A percentile compares a stretch with the other conserved stretches of the same genome.
Evolutionary conservation across 2,113 vertebrate genomes (phyloP).

Genomic region (Megalops atlanticus): DNA sequence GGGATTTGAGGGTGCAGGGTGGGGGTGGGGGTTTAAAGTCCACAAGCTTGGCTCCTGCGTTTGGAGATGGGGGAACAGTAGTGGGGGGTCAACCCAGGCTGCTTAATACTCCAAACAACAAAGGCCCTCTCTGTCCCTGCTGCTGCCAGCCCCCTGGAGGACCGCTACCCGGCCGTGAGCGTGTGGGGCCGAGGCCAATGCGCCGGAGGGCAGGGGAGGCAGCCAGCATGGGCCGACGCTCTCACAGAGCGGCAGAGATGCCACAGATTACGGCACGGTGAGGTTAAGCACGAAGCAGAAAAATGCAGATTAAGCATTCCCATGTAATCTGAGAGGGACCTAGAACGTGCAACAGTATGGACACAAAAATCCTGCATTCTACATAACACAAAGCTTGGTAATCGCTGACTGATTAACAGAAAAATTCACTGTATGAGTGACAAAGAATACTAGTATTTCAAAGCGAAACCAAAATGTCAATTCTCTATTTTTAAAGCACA

Average conservation of each 20-base stretch:
- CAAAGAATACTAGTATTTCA: no score
- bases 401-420: no score
- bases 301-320: background rate
- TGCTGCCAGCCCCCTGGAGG: background rate
- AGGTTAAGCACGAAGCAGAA: no score
- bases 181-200: background rate
- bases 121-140: conserved; percentile 7
- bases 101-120: conserved; percentile 22
- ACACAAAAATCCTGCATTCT: background rate
- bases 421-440: no score
- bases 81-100: background rate
- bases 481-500: no score
- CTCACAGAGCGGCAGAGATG: no score
- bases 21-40: conserved; percentile 5
- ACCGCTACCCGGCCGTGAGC: background rate
- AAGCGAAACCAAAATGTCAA: no score
- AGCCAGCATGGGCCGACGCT: no score
- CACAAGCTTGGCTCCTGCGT: background rate
- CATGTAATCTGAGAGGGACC: no score
- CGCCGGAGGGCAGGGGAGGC: no score
- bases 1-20: conserved; percentile 8
- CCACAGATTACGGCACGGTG: no score
- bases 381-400: background rate
- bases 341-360: background rate
- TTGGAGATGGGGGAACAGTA: background rate